Evolutionary conservation across 2,888 invertebrate species (phyloP).

Genomic region (Epistrophe eligans): DNA sequence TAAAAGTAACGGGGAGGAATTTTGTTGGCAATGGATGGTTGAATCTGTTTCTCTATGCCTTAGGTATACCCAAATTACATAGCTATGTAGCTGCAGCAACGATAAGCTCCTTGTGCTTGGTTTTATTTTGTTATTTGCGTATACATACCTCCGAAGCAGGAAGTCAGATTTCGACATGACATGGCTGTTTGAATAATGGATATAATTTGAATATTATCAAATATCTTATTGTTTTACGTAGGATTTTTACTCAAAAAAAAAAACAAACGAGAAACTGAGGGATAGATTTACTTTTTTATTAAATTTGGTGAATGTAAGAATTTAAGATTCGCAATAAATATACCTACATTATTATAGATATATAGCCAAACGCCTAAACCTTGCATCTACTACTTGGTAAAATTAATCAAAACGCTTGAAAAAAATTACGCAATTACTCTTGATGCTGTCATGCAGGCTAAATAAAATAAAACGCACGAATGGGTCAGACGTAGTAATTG

Average conservation of each 20-base stretch:
- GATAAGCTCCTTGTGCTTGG: conserved; percentile 12
- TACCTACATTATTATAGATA: no score
- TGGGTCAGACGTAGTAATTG: no score
- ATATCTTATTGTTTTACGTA: not conserved
- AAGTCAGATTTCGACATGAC: conserved; percentile 20
- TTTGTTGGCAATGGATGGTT: conserved; percentile 57
- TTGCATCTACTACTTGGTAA: not conserved
- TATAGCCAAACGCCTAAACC: no score
- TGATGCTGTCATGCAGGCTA: no score
- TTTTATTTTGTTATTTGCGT: not conserved
- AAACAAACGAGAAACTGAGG: not conserved
- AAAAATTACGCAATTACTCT: no score
- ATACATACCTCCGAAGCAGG: not conserved
- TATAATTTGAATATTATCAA: conserved; percentile 15
- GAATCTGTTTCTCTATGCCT: conserved; percentile 43
- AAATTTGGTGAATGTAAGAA: not conserved
- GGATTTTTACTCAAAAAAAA: not conserved
- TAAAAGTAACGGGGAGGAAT: conserved; percentile 46
- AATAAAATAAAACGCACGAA: no score
- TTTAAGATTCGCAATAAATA: not conserved
- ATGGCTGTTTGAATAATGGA: conserved; percentile 29
- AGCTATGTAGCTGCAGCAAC: not conserved
- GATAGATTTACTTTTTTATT: not conserved
- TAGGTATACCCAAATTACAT: conserved; percentile 9
- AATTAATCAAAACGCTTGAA: not conserved